These are phyloP conservation scores for Phymanthus crucifer DNA, from an alignment of 92 coral and sea anemone genomes.

Conservation along the genomic window DNA sequence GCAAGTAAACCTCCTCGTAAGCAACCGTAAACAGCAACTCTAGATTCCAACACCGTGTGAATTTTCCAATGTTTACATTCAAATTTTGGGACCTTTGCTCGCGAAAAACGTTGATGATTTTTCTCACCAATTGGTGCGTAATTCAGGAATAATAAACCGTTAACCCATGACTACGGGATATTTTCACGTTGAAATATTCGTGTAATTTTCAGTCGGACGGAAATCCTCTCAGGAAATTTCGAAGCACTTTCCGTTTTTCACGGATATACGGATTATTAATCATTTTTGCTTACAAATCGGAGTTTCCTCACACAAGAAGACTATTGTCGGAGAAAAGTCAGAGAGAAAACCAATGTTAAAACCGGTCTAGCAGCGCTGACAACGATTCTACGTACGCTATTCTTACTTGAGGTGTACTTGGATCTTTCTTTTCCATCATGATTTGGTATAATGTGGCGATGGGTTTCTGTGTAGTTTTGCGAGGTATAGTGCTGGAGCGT, in stretches of 20 bases:
- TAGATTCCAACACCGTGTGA: not conserved
- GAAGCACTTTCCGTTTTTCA: conserved; percentile 1
- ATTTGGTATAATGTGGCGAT: not conserved
- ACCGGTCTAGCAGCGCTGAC: too few relatives aligned
- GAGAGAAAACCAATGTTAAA: not conserved
- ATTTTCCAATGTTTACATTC: not conserved
- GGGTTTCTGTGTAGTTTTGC: not conserved
- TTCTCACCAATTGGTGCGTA: not conserved
- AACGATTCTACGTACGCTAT: not conserved
- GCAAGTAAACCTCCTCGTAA: not conserved
- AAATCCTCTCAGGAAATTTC: not conserved
- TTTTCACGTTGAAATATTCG: not conserved
- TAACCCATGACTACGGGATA: not conserved
- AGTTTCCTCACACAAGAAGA: not conserved
- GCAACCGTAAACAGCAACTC: not conserved
- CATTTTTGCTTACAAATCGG: not conserved
- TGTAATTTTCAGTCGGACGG: conserved; percentile 8
- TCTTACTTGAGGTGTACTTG: not conserved
- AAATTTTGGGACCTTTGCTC: not conserved
- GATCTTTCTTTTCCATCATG: not conserved
- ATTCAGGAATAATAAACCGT: not conserved
- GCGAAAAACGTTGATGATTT: not conserved
- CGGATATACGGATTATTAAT: not conserved
- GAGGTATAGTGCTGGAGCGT: not conserved
- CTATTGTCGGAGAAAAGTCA: not conserved